A percentile compares a stretch with the other conserved stretches of the same genome.
These are phyloP conservation scores for Galagoides demidoff DNA, from an alignment of 2,797 vertebrate species.

Conservation along the genomic window DNA sequence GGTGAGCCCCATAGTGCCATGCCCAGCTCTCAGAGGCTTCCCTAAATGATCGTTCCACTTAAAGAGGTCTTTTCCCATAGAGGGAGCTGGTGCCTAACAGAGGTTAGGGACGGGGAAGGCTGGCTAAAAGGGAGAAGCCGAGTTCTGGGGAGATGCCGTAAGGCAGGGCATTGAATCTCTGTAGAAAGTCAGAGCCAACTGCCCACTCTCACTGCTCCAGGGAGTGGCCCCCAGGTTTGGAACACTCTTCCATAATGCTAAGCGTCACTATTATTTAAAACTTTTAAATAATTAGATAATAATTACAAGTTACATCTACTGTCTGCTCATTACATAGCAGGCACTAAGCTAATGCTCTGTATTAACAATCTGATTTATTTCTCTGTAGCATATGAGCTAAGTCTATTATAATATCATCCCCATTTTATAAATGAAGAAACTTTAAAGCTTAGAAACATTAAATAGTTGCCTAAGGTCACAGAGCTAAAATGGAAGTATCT, in stretches of 20 bases:
- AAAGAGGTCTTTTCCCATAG: not conserved
- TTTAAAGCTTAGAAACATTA: not conserved
- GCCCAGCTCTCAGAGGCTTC: too few species aligned
- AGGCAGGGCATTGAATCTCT: rapidly evolving
- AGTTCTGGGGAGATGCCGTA: rapidly evolving
- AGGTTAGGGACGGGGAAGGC: not conserved
- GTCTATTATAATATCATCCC: not conserved
- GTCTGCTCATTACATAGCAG: not conserved
- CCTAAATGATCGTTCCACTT: rapidly evolving
- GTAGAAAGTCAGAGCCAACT: not conserved
- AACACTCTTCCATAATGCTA: not conserved
- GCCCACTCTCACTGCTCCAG: not conserved
- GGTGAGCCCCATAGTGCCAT: too few species aligned
- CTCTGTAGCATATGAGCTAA: not conserved
- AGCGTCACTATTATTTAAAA: not conserved
- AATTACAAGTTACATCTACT: not conserved
- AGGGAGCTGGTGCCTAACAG: not conserved
- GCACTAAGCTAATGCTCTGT: rapidly evolving
- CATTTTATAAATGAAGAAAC: not conserved
- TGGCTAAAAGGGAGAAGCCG: too few species aligned
- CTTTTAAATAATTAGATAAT: not conserved
- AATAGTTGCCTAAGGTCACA: not conserved
- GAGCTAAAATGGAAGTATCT: not conserved
- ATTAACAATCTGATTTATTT: not conserved
- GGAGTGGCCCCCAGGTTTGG: rapidly evolving